A percentile compares a stretch with the other conserved stretches of the same genome.
Evolutionary conservation across 2,113 vertebrate genomes (phyloP).

Genomic region (Enhydra lutris): DNA sequence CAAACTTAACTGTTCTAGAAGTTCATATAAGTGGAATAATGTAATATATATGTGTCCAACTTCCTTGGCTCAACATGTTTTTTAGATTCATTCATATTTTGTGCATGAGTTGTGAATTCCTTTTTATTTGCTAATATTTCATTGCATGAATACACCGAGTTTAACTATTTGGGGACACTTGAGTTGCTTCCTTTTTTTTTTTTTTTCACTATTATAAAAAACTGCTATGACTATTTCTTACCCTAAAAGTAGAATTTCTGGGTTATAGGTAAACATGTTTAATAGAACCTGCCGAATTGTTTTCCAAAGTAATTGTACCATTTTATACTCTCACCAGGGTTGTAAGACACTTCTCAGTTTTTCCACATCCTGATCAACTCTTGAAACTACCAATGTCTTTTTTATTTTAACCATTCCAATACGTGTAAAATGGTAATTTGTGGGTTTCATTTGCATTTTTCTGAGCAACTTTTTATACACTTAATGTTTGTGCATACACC

Average conservation of each 20-base stretch:
- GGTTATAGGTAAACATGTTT: not conserved
- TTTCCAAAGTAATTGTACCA: not conserved
- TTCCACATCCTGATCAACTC: not conserved
- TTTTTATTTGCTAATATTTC: not conserved
- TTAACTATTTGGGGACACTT: not conserved
- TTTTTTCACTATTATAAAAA: not conserved
- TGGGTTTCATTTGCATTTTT: not conserved
- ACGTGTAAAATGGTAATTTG: not conserved
- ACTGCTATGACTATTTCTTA: not conserved
- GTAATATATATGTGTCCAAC: not conserved
- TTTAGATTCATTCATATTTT: not conserved
- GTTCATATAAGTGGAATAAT: not conserved
- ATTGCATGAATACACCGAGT: not conserved
- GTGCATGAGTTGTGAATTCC: not conserved
- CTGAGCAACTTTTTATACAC: not conserved
- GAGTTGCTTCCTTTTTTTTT: not conserved
- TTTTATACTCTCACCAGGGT: not conserved
- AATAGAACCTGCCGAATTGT: not conserved
- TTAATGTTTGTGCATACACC: not conserved
- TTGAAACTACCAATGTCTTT: not conserved
- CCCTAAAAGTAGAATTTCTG: not conserved
- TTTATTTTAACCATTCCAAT: not conserved
- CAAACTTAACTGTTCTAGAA: not conserved
- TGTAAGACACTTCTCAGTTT: not conserved
- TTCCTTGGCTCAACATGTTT: not conserved